These are phyloP conservation scores for Psix sp. DNA, from an alignment of 1,140 invertebrate species.

Conservation along the genomic window DNA sequence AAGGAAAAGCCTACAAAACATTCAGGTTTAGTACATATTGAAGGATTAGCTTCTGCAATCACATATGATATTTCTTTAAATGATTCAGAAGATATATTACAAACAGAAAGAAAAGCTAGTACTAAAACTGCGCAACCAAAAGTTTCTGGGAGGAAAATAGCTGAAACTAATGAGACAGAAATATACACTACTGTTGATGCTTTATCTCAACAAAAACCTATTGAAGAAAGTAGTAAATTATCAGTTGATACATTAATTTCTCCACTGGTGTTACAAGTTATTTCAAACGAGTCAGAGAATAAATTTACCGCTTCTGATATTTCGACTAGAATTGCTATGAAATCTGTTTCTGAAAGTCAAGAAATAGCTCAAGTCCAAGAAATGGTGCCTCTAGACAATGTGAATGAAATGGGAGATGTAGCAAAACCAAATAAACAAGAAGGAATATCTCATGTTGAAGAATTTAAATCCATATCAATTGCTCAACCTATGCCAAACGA, in stretches of 20 bases:
- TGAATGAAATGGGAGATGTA: constrained; percentile 51
- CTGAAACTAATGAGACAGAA: constrained; percentile 62
- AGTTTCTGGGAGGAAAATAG: constrained; percentile 65
- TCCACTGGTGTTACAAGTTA: constrained; percentile 62
- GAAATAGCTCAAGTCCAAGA: constrained; percentile 65
- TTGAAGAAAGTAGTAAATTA: constrained; percentile 60
- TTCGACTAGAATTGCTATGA: constrained; percentile 40
- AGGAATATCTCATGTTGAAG: constrained; percentile 57
- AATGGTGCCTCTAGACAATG: constrained; percentile 59
- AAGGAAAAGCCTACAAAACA: constrained; percentile 33
- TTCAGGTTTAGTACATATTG: constrained; percentile 22
- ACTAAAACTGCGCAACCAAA: constrained; percentile 38
- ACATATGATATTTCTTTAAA: constrained; percentile 60
- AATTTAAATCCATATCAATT: constrained; percentile 59
- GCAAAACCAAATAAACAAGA: constrained; percentile 51
- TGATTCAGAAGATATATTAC: constrained; percentile 61
- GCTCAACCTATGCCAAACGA: constrained; percentile 64
- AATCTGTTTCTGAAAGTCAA: constrained; percentile 58
- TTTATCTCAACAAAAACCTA: constrained; percentile 37
- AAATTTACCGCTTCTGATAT: constrained; percentile 40
- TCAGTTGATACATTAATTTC: constrained; percentile 64
- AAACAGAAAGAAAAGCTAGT: constrained; percentile 16
- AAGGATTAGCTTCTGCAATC: constrained; percentile 61
- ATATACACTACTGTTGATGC: constrained; percentile 59
- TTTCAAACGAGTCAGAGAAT: constrained; percentile 63